Percentiles rank a stretch among this genome's conserved stretches.
Conservation (phyloP, 2,888 invertebrate species). For the Dusona sp. region DNA sequence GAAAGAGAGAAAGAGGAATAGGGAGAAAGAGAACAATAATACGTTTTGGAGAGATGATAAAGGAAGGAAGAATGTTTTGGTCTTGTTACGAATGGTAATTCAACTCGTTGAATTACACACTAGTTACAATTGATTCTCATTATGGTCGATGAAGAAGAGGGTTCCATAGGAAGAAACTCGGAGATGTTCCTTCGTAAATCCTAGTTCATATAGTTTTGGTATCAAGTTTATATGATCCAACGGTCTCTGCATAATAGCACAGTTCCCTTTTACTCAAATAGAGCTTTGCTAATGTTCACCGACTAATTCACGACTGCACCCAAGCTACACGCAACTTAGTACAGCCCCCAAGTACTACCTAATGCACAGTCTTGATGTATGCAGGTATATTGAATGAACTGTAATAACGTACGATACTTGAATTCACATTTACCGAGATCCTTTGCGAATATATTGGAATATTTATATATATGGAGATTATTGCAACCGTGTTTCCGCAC, state of each 20-base stretch:
- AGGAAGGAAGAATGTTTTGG: constrained; percentile 2
- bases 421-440: constrained; percentile 32
- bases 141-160: constrained; percentile 59
- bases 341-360: constrained; percentile 7
- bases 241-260: constrained; percentile 21
- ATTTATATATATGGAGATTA: constrained; percentile 19
- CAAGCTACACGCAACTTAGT: constrained; percentile 18
- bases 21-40: background rate
- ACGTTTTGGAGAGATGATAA: background rate
- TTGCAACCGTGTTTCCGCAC: constrained; percentile 8
- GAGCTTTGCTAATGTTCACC: constrained; percentile 61
- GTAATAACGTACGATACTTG: constrained; percentile 38
- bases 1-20: background rate
- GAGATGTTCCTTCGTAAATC: constrained; percentile 38
- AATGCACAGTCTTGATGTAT: constrained; percentile 33
- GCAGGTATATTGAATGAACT: constrained; percentile 53
- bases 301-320: constrained; percentile 54
- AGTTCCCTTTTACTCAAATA: constrained; percentile 40
- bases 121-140: constrained; percentile 64
- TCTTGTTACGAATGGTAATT: constrained; percentile 7
- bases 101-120: constrained; percentile 48
- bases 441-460: background rate
- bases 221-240: background rate
- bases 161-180: constrained; percentile 7
- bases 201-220: constrained; percentile 17